These are phyloP conservation scores for Hesperophylax magnus DNA, from an alignment of 1,140 invertebrate species.

Conservation along the genomic window DNA sequence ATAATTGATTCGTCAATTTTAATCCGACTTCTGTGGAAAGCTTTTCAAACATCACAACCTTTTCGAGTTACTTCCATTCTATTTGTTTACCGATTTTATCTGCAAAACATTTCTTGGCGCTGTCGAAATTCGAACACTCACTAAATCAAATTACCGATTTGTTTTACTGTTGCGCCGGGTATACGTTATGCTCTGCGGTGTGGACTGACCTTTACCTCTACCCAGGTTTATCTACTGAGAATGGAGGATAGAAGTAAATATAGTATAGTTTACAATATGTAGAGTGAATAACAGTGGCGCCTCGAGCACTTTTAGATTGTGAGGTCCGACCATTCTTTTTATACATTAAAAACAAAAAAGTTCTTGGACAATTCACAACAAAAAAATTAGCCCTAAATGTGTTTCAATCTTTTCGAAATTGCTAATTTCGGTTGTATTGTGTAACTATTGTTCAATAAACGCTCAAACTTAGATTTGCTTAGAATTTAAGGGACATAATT, in stretches of 20 bases:
- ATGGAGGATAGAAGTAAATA: background rate
- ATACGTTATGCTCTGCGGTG: background rate
- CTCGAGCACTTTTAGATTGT: too few relatives aligned
- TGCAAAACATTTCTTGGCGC: background rate
- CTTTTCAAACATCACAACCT: background rate
- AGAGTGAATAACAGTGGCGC: too few relatives aligned
- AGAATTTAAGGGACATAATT: too few relatives aligned
- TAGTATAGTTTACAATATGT: too few relatives aligned
- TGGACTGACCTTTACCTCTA: background rate
- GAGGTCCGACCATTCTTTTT: too few relatives aligned
- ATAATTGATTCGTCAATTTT: background rate
- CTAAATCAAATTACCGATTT: constrained; percentile 22
- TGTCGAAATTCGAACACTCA: constrained; percentile 11
- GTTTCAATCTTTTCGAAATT: too few relatives aligned
- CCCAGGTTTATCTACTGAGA: background rate
- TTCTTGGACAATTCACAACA: too few relatives aligned
- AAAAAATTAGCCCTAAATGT: too few relatives aligned
- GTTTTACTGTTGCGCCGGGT: constrained; percentile 18
- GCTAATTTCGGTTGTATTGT: too few relatives aligned
- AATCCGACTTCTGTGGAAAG: background rate
- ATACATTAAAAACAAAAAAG: too few relatives aligned
- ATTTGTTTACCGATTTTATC: background rate
- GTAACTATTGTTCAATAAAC: too few relatives aligned
- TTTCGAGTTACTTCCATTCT: background rate
- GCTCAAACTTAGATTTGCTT: too few relatives aligned